Percentiles rank a stretch among this genome's conserved stretches.
Evolutionary conservation across 2,113 vertebrate species (phyloP).

Genomic region (Malurus cyaneus): DNA sequence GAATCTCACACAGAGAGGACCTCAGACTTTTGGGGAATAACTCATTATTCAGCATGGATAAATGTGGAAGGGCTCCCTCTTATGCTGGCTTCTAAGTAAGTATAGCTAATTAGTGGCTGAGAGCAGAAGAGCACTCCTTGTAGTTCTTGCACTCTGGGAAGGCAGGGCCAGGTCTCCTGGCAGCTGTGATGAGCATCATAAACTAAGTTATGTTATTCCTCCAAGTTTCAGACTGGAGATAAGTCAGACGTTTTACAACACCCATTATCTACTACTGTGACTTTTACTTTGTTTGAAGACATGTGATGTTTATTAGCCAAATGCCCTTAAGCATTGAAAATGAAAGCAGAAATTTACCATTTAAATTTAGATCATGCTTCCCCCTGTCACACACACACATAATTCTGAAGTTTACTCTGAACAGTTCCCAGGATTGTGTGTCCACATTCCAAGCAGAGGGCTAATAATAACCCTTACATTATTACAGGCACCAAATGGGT

Average conservation of each 20-base stretch:
- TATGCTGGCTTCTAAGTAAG: background rate
- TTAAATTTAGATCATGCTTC: constrained; percentile 42
- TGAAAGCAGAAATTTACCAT: constrained; percentile 33
- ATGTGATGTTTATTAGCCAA: background rate
- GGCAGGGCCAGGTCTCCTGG: background rate
- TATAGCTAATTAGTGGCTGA: background rate
- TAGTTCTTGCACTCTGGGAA: background rate
- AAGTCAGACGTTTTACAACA: constrained; percentile 34
- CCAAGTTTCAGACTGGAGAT: background rate
- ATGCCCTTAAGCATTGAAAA: background rate
- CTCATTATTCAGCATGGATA: background rate
- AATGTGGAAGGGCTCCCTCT: background rate
- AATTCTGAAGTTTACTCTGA: constrained; percentile 23
- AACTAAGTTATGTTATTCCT: background rate
- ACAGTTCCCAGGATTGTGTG: constrained; percentile 9
- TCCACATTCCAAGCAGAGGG: constrained; percentile 26
- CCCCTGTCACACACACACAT: background rate
- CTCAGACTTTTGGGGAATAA: background rate
- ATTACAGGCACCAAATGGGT: background rate
- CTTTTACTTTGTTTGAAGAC: constrained; percentile 27
- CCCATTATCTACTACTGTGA: background rate
- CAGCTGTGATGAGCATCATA: background rate
- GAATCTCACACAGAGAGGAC: background rate
- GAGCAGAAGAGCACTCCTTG: background rate
- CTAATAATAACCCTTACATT: constrained; percentile 39